These are phyloP conservation scores for Drosophila pegasa DNA, from an alignment of 2,888 invertebrate genomes.

Conservation along the genomic window DNA sequence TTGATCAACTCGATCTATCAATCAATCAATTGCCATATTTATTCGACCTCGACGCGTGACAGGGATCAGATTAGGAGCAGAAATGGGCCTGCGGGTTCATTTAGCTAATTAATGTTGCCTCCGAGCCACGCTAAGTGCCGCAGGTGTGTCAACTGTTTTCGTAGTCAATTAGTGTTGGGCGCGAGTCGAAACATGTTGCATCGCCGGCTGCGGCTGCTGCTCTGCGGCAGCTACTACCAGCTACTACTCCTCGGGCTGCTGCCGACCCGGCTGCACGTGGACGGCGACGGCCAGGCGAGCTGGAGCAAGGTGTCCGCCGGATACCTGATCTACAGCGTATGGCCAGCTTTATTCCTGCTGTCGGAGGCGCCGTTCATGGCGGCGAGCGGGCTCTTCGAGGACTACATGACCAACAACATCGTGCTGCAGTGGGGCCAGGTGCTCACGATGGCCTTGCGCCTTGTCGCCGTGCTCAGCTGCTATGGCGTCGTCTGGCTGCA, in stretches of 20 bases:
- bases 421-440: slow-evolving; percentile 45
- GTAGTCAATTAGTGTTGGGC: not conserved
- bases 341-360: slow-evolving; percentile 23
- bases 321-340: slow-evolving; percentile 53
- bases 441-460: slow-evolving; percentile 2
- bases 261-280: slow-evolving; percentile 34
- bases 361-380: slow-evolving; percentile 24
- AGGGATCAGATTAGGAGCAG: not conserved
- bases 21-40: not conserved
- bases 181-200: slow-evolving; percentile 56
- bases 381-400: not conserved
- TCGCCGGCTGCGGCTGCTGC: slow-evolving; percentile 26
- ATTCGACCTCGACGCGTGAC: not conserved
- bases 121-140: not conserved
- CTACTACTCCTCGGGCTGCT: slow-evolving; percentile 48
- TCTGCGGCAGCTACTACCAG: slow-evolving; percentile 46
- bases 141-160: not conserved
- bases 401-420: slow-evolving; percentile 51
- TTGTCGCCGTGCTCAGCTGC: slow-evolving; percentile 16
- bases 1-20: not conserved
- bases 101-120: slow-evolving; percentile 38
- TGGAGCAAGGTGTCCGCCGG: slow-evolving; percentile 26
- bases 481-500: slow-evolving; percentile 54
- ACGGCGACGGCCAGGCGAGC: not conserved
- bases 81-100: slow-evolving; percentile 1